Base-by-base conservation (phyloP, 2,888 invertebrate genomes). In the Drosophila peninsularis region DNA sequence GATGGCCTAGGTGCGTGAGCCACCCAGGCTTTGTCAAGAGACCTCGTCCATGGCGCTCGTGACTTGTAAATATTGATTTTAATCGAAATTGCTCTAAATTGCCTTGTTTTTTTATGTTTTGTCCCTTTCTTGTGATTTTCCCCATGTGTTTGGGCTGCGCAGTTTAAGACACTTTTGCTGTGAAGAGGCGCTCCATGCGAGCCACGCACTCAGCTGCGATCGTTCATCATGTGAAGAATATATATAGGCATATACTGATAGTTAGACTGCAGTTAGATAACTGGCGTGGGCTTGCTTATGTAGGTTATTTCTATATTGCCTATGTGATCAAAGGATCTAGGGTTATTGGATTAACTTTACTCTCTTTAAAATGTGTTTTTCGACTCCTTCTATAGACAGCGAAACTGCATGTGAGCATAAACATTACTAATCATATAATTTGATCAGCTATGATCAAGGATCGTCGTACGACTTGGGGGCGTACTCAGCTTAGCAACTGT, bases 11-110 rank as follows among this genome's bases (percentile, higher is more conserved):
- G 36, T 61, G 44, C 50, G 30, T 14, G 10, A 50, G 44, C 53
- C 72, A 72, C 72, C 72, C 72, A 68, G 50, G 50, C 61, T 45
- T 44, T 57, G 62, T 52, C 54, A 42, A 52, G 50, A 37, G 45
- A 24, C 34, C 61, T 52, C 34, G 52, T 44, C 50, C 53, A 44
- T 68, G 69, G 67, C 68, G 80, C 69, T 75, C 64, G 74, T 72
- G 71, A 72, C 80, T 76, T 83, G 79, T 78, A 75, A 82, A 86
- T 90, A 90, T 91, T 91, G 91, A 91, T 91, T 91, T 91, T 89
- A 90, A 91, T 91, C 90, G 88, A 91, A 91, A 90, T 90, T 88
- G 90, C 85, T 81, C 78, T 78, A 86, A 91, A 91, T 87, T 82
- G 76, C 82, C 72, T 83, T 32, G 36, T 39, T 37, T 30, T 50